phyloP scores from a whole-genome alignment of 2,888 invertebrate genomes.

The Acanthococcus lagerstroemiae region DNA sequence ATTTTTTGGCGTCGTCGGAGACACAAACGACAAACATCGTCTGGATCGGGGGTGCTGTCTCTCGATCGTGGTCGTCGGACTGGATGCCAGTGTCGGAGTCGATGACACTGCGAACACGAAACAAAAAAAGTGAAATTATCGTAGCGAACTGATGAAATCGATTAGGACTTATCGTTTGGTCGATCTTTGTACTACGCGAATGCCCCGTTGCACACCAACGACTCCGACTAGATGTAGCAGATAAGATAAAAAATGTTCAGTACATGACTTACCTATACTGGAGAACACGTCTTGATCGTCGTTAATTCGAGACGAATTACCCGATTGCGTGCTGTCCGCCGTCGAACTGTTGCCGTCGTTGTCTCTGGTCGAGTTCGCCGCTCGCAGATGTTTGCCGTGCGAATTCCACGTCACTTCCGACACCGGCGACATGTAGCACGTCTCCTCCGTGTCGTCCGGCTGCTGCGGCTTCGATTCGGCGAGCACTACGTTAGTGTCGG shows the following conservation, averaged over 20 bases:
- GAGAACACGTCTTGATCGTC: conserved; percentile 33
- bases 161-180: background rate
- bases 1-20: conserved; percentile 38
- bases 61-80: conserved; percentile 1
- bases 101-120: conserved; percentile 16
- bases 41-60: conserved; percentile 39
- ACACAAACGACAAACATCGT: conserved; percentile 43
- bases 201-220: background rate
- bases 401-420: conserved; percentile 22
- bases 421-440: background rate
- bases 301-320: conserved; percentile 34
- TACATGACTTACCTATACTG: conserved; percentile 7
- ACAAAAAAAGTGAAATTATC: background rate
- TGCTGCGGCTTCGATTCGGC: background rate
- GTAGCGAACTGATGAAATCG: background rate
- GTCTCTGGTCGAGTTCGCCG: background rate
- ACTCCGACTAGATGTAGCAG: background rate
- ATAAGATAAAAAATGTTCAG: background rate
- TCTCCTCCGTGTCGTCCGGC: background rate
- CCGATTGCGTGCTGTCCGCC: conserved; percentile 31
- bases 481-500: background rate
- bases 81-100: conserved; percentile 26
- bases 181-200: background rate
- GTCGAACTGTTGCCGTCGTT: conserved; percentile 31
- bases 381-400: conserved; percentile 2